Evolutionary conservation across 2,888 invertebrate genomes (phyloP), one percentile per base, ranked within the genome.

Genomic region (Eurytoma californica): DNA sequence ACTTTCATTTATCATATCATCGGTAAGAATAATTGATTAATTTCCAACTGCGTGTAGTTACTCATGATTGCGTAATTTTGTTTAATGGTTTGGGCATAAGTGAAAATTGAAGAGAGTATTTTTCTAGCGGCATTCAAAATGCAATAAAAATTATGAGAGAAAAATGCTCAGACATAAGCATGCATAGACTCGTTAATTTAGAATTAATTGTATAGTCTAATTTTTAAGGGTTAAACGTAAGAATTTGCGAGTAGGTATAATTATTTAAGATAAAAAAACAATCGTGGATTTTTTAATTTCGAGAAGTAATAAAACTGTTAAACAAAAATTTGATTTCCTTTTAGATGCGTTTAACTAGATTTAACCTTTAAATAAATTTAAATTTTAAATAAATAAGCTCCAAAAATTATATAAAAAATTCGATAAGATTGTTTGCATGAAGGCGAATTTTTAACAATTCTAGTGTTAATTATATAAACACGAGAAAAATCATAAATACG

Each of bases 281-380:
- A 47, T 58, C 66, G 66, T 74, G 24, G 66, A 58, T 58, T 74
- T 67, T 20, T 66, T 74, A 74, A 74, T 74, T 74, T 74, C 74
- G 74, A 74, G 66, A 74, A 66, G 18, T 39, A 3, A 63, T 39
- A 1, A 30, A 39, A 58, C n/a, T 58, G 7, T 68, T 13, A 1
- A 18, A 60, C 30, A 18, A 20, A 28, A 47, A 69, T 16, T 16
- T 3, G n/a, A 47, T 4, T 49, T 20, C 3, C 20, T 60, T 60
- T 9, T 60, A 49, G 47, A 58, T 47, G 18, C 47, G 24, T 57
- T 47, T 20, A 58, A 20, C 16, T 58, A 58, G 4, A 58, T 58
- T 70, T 58, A 58, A 58, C 28, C 58, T 67, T 67, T 67, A 58
- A 69, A n/a, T 65, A 39, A 60, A 20, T 30, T 20, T 7, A 63